Conservation (phyloP, 2,113 vertebrate species). For the Seriola dumerili region DNA sequence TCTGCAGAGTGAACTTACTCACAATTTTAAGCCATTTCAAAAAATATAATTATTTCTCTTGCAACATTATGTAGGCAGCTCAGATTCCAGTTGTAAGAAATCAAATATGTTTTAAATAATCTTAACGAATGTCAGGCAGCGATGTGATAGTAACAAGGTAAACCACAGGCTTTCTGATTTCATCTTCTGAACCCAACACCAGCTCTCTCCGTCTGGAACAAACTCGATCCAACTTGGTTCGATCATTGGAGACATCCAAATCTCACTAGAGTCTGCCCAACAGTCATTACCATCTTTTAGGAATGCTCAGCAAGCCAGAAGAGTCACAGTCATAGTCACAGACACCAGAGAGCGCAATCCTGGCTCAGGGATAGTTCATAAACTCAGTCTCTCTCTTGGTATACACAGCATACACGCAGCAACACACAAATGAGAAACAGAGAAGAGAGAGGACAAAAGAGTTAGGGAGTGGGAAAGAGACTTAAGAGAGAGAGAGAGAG, state of each 20-base stretch:
- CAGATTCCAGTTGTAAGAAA: not conserved
- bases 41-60: not conserved
- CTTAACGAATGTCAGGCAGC: not conserved
- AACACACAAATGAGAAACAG: conserved; percentile 30
- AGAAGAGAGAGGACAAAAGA: conserved; percentile 32
- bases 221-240: not conserved
- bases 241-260: not conserved
- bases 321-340: not conserved
- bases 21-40: not conserved
- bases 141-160: not conserved
- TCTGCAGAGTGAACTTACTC: not conserved
- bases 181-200: not conserved
- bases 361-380: conserved; percentile 2
- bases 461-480: conserved; percentile 22
- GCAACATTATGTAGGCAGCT: not conserved
- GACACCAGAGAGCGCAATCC: conserved; percentile 8
- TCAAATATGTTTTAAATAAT: not conserved
- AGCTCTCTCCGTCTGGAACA: not conserved
- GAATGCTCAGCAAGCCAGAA: not conserved
- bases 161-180: conserved; percentile 2
- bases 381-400: not conserved
- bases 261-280: not conserved
- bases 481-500: not conserved
- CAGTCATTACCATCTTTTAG: conserved; percentile 13
- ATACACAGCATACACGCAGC: not conserved